Base-by-base conservation (phyloP, 2,113 vertebrate genomes). In the Vireo altiloquus region DNA sequence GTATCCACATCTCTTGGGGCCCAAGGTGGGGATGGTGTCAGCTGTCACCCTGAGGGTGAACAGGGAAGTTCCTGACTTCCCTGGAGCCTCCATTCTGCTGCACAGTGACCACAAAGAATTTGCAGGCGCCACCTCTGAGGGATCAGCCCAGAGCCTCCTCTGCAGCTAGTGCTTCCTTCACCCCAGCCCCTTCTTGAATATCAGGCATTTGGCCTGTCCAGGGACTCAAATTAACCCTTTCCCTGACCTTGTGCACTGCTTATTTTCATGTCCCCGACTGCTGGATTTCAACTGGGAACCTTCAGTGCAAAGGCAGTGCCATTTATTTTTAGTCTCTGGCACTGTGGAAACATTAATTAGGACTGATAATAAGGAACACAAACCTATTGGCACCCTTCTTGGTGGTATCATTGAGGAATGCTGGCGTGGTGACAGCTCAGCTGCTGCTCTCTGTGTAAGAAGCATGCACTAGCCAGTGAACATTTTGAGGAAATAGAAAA, bases 351-450 rank as follows among this genome's bases (percentile, higher is more conserved):
- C 6, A 0, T 83, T 86, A 88, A 90, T 94, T 95, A 40, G 47
- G 52, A n/a, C 53, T 86, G 82, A 63, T 87, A 93, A 64, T 94
- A 81, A 94, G 25, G 64, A 93, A 63, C 30, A 27, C 52, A 83
- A 93, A 92, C 79, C 79, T 52, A 53, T 9, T 83, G 94, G 71
- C 75, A 78, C 47, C 59, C 81, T 80, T 61, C 46, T 69, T 28
- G 54, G 50, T 10, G 4, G 23, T 69, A 68, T 69, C 79, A 78
- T n/a, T 1, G 12, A 83, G 59, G 79, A 95, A 46, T 40, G 19
- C 66, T 95, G 95, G 68, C 44, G 0, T 39, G 20, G 20, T 40
- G 63, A 78, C 94, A 94, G 85, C 79, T 94, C 90, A 88, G 85
- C 82, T 90, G 80, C 66, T 70, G 70, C 50, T 83, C 24, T 1